Conservation (phyloP, 2,113 vertebrate species). For the Amazona guildingii region DNA sequence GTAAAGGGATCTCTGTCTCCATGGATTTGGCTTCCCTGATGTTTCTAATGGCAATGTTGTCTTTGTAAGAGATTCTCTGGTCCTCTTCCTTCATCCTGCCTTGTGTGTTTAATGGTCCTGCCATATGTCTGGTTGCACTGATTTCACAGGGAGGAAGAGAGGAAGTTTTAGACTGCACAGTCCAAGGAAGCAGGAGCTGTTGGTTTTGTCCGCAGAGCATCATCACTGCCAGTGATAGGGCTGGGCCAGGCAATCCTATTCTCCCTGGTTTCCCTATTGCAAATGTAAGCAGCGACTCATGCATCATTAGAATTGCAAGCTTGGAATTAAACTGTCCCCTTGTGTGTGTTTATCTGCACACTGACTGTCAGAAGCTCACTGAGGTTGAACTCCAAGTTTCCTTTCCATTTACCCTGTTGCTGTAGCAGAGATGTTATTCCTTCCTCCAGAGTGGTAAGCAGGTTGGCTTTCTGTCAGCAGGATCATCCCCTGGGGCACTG, state of each 20-base stretch:
- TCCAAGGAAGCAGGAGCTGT: neutral
- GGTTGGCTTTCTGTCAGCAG: neutral
- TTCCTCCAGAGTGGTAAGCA: neutral
- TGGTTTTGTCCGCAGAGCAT: constrained; percentile 13
- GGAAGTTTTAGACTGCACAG: neutral
- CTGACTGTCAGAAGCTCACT: neutral
- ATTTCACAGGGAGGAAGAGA: neutral
- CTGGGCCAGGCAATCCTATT: neutral
- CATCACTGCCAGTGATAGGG: neutral
- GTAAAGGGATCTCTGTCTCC: neutral
- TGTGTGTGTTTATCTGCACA: constrained; percentile 6
- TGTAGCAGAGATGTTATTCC: neutral
- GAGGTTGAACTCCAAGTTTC: constrained; percentile 34
- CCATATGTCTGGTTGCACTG: neutral
- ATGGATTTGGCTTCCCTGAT: neutral
- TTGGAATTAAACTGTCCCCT: neutral
- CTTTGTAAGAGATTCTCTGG: neutral
- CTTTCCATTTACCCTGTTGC: constrained; percentile 9
- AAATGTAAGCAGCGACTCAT: neutral
- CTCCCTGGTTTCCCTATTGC: neutral
- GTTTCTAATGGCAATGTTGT: neutral
- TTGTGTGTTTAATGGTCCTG: neutral
- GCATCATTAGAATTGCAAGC: constrained; percentile 6
- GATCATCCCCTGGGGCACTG: neutral
- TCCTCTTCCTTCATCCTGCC: neutral